Base-by-base conservation (phyloP, 2,888 invertebrate species). In the Eudiplozoon nipponicum region DNA sequence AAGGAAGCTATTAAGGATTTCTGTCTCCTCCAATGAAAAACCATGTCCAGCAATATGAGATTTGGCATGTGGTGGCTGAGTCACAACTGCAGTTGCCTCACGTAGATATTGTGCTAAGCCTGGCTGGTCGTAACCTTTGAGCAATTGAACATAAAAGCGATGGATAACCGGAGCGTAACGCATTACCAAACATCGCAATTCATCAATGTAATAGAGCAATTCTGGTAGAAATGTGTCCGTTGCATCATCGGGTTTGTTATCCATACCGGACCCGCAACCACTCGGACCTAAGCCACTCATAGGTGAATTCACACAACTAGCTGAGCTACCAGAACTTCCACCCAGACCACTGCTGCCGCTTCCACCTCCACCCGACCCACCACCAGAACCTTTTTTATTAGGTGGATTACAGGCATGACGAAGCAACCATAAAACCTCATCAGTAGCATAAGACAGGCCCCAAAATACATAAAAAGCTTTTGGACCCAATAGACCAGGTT, bases 351-450 rank as follows among this genome's bases (percentile, higher is more conserved):
- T n/a, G n/a, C n/a, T n/a, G n/a, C n/a, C n/a, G n/a, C n/a, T n/a
- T n/a, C n/a, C n/a, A 39, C 56, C 57, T 35, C 56, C 57, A 28
- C 50, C 50, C 34, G 52, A 49, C n/a, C n/a, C n/a, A n/a, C n/a
- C n/a, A n/a, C n/a, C n/a, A 35, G 52, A 48, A 40, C 52, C 51
- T 44, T 53, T 45, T 42, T 49, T 52, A 41, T 67, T 65, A 1
- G 86, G 86, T 26, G 80, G 81, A 61, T 86, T 84, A 50, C 81
- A 81, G 55, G 76, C 75, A 56, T 98, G 94, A 38, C 94, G 67
- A 33, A 98, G 57, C 34, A 98, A 64, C 94, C 94, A 94, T 39
- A 54, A 68, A 18, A 98, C 75, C 64, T 98, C 94, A 64, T 98
- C 94, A 49, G 90, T 67, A 1, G 86, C 73, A 57, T 80, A 73